Conservation (phyloP, 2,113 vertebrate genomes). For the Salvelinus alpinus region DNA sequence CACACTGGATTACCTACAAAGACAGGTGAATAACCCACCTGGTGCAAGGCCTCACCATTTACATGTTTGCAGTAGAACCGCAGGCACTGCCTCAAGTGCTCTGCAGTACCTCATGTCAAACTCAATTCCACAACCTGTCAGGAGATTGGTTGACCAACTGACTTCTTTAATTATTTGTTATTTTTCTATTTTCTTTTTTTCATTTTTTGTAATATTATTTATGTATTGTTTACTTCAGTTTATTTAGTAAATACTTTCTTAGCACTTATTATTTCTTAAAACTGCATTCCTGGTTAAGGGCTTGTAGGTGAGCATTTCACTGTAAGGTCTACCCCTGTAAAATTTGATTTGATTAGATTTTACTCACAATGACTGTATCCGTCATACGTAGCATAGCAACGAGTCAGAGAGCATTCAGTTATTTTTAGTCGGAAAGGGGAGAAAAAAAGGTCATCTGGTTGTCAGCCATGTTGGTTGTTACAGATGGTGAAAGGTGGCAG, state of each 20-base stretch:
- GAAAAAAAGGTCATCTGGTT: not conserved
- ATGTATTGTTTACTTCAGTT: too few species aligned
- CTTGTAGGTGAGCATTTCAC: too few species aligned
- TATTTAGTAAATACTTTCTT: too few species aligned
- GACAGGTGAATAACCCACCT: not conserved
- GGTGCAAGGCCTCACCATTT: not conserved
- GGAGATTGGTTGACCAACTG: not conserved
- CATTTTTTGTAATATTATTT: too few species aligned
- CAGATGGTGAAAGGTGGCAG: constrained; percentile 31
- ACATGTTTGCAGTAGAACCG: not conserved
- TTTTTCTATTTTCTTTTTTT: too few species aligned
- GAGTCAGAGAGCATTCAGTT: not conserved
- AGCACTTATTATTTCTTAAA: too few species aligned
- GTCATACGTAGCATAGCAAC: not conserved
- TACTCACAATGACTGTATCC: not conserved
- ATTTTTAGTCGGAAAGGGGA: not conserved
- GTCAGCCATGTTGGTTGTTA: constrained; percentile 20
- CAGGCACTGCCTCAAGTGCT: not conserved
- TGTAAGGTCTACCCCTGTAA: too few species aligned
- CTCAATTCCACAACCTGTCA: not conserved
- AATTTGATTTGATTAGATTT: too few species aligned
- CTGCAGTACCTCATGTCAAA: not conserved
- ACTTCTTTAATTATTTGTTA: not conserved
- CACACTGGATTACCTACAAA: too few species aligned
- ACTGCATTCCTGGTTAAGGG: too few species aligned